phyloP scores from a whole-genome alignment of 2,888 invertebrate species.

The Synergus gifuensis region DNA sequence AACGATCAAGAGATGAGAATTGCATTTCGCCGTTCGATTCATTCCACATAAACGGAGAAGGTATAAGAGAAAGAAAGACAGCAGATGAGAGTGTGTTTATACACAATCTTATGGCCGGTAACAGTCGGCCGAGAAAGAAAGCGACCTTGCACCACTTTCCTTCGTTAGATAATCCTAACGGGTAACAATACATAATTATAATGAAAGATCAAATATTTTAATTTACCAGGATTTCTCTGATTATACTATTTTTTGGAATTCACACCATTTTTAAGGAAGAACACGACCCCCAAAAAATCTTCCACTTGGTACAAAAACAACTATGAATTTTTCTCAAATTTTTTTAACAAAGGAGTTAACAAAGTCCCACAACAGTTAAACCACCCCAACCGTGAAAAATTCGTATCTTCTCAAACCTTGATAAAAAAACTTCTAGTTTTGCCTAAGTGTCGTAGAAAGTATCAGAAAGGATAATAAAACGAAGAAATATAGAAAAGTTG shows the following conservation, averaged over 20 bases:
- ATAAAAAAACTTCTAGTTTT: too few relatives aligned
- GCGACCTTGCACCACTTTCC: conserved; percentile 74
- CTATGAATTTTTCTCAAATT: too few relatives aligned
- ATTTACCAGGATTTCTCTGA: neutral
- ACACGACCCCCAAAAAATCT: too few relatives aligned
- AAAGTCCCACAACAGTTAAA: too few relatives aligned
- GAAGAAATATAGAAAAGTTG: too few relatives aligned
- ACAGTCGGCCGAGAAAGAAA: conserved; percentile 74
- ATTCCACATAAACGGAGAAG: conserved; percentile 11
- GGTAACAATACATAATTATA: conserved; percentile 11
- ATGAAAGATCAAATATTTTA: neutral
- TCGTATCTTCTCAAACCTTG: too few relatives aligned
- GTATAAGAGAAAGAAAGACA: conserved; percentile 13
- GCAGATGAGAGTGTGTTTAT: conserved; percentile 16
- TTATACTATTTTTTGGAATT: neutral
- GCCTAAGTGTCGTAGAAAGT: too few relatives aligned
- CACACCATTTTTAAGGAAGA: too few relatives aligned
- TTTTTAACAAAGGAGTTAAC: too few relatives aligned
- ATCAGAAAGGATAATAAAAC: too few relatives aligned
- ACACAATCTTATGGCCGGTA: conserved; percentile 53
- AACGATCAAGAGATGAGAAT: neutral
- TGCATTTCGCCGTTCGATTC: conserved; percentile 18
- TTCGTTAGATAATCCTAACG: conserved; percentile 69
- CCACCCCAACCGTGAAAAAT: too few relatives aligned
- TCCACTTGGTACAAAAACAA: too few relatives aligned